Evolutionary conservation across 2,113 vertebrate species (phyloP).

Genomic region (Mugil cephalus): DNA sequence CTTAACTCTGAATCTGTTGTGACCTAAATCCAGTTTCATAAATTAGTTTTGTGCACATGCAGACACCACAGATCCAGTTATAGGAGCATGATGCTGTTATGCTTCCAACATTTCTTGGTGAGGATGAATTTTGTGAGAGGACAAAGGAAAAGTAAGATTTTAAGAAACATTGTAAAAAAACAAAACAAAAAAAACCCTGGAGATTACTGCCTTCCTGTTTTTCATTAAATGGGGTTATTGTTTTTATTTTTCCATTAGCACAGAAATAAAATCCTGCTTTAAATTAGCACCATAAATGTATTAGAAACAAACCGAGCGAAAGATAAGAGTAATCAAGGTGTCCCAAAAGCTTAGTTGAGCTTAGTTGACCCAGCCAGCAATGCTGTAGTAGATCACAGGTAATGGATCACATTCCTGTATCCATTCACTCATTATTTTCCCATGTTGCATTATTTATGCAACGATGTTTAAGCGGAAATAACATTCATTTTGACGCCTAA

Average conservation of each 20-base stretch:
- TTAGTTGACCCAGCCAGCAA: neutral
- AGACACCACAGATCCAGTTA: neutral
- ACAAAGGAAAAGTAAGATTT: slow-evolving; percentile 6
- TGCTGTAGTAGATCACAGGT: slow-evolving; percentile 6
- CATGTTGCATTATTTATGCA: too few relatives aligned
- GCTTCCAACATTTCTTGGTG: neutral
- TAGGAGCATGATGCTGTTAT: neutral
- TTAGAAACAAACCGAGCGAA: too few relatives aligned
- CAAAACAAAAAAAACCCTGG: neutral
- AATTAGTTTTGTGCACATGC: slow-evolving; percentile 14
- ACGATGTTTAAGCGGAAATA: neutral
- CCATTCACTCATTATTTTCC: neutral
- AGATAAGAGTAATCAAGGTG: too few relatives aligned
- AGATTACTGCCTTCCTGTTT: neutral
- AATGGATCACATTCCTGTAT: too few relatives aligned
- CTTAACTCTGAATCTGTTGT: slow-evolving; percentile 42
- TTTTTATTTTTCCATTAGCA: neutral
- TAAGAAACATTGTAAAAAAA: neutral
- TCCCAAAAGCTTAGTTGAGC: too few relatives aligned
- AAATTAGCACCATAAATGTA: neutral
- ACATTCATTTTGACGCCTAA: neutral
- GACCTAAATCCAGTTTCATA: slow-evolving; percentile 39
- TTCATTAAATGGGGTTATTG: slow-evolving; percentile 10
- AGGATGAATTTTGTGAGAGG: neutral
- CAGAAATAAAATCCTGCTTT: neutral